These are phyloP conservation scores for Lysandra bellargus DNA, from an alignment of 2,888 invertebrate genomes.

Conservation along the genomic window DNA sequence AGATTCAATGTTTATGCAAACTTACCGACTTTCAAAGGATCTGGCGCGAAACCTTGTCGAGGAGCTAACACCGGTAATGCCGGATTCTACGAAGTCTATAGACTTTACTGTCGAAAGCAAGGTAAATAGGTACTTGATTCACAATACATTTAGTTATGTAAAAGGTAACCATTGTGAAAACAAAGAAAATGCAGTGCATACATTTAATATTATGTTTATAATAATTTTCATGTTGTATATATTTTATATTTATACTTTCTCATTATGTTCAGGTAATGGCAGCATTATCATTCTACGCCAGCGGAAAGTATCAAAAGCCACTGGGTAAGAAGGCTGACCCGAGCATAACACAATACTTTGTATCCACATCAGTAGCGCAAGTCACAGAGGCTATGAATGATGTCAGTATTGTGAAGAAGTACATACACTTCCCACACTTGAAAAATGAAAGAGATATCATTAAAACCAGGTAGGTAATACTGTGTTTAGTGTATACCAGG, in stretches of 20 bases:
- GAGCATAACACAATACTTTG: constrained; percentile 66
- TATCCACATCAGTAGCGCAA: constrained; percentile 63
- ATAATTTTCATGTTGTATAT: too few species aligned
- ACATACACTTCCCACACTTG: constrained; percentile 71
- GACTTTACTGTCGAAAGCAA: constrained; percentile 72
- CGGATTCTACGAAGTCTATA: constrained; percentile 66
- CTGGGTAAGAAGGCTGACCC: constrained; percentile 66
- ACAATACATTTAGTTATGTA: not conserved
- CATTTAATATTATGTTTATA: too few species aligned
- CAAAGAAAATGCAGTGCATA: too few species aligned
- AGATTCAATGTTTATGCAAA: constrained; percentile 64
- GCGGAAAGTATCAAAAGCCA: constrained; percentile 69
- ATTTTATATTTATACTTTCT: too few species aligned
- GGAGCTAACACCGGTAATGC: constrained; percentile 69
- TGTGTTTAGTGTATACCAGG: too few species aligned
- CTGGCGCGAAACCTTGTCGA: constrained; percentile 63
- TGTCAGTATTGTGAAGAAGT: constrained; percentile 65
- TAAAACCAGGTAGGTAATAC: constrained; percentile 57
- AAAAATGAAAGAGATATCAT: constrained; percentile 65
- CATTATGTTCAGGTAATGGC: constrained; percentile 58
- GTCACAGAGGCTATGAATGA: constrained; percentile 71
- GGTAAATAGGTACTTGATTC: constrained; percentile 44
- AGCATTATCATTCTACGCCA: constrained; percentile 67
- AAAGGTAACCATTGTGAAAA: too few species aligned
- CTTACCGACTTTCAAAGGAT: constrained; percentile 65